Evolutionary conservation across 2,797 vertebrate species (phyloP).

Genomic region (Myotis vivesi): DNA sequence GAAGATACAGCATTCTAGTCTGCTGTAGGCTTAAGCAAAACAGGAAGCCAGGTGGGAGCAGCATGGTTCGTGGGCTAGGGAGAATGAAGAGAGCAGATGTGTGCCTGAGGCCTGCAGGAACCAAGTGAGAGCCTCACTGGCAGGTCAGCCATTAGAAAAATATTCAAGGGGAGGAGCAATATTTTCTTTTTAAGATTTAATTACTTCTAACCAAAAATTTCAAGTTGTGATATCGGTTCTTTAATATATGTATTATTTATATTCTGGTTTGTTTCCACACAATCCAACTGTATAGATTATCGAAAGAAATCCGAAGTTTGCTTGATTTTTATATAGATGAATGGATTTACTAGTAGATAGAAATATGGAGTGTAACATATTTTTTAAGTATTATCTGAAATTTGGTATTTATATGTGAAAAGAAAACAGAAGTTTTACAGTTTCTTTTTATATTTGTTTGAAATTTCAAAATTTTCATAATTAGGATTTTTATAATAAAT

Average conservation of each 20-base stretch:
- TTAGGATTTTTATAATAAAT: not conserved
- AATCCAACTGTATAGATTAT: accelerated
- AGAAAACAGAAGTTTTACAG: not conserved
- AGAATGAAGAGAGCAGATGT: not conserved
- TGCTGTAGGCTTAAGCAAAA: not conserved
- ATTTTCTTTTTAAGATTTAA: not conserved
- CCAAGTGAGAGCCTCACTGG: not conserved
- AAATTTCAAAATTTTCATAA: not conserved
- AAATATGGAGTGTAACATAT: not conserved
- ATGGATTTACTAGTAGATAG: not conserved
- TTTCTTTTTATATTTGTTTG: not conserved
- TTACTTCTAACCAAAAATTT: not conserved
- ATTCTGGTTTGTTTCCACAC: not conserved
- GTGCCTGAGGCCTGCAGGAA: not conserved
- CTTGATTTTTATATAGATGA: not conserved
- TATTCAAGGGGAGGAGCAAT: not conserved
- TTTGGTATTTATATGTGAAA: not conserved
- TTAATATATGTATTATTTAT: not conserved
- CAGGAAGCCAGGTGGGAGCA: not conserved
- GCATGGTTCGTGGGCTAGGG: accelerated
- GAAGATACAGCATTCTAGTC: not conserved
- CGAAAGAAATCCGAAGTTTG: not conserved
- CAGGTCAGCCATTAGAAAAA: not conserved
- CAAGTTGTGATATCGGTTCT: not conserved
- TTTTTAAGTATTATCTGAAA: not conserved